Evolutionary conservation across 2,888 invertebrate genomes (phyloP), one percentile per base, ranked within the genome.

Genomic region (Allacma fusca): DNA sequence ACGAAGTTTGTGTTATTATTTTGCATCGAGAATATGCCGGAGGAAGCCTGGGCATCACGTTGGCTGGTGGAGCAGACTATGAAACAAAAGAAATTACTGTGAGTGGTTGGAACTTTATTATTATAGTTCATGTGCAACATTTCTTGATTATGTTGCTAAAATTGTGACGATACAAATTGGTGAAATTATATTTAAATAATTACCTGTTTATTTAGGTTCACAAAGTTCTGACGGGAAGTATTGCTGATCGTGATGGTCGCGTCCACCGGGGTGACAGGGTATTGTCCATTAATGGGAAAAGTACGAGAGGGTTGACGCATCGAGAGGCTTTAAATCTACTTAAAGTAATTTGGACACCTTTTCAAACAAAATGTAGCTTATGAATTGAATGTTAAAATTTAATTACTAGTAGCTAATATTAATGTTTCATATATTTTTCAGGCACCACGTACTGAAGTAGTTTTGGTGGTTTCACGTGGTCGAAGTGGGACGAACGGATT

Each of bases 51-150:
- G 96, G 96, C 64, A 92, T 96, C 79, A 94, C 94, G 65, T 88
- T 96, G 83, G 94, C 95, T 73, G 96, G 96, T 78, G 96, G 96
- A 73, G 91, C 92, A 23, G 96, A 96, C 86, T 95, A 95, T 86
- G 96, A 96, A 89, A 92, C 93, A 85, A 96, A 95, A 88, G 94
- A 95, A 87, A 94, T 96, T 82, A 95, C 94, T 85, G 95, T 94
- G 87, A 88, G 91, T 75, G 19, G 7, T 16, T 23, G 16, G 12
- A 24, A 40, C 43, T n/a, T 21, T 28, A 5, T 4, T 24, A 59
- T 44, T 23, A 68, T 28, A 64, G 5, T 34, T 64, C 23, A 64
- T 4, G 19, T n/a, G n/a, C n/a, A n/a, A n/a, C n/a, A n/a, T n/a
- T n/a, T n/a, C n/a, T n/a, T n/a, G n/a, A n/a, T n/a, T n/a, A n/a